Conservation (phyloP, 2,888 invertebrate species). For the Oscheius sp. region DNA sequence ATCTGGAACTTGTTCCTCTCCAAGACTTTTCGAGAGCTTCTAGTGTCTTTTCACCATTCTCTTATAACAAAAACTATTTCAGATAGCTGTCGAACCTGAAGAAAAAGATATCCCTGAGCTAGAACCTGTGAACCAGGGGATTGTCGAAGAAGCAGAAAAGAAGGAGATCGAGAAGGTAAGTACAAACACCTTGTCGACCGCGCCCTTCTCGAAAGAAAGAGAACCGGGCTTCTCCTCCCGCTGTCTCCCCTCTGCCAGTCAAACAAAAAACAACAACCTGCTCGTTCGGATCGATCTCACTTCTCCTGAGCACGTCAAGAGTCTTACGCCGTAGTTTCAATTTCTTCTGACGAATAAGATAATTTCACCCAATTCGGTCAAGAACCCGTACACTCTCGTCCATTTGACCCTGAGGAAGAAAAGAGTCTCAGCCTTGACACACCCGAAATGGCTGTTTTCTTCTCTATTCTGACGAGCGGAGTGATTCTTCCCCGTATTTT, state of each 20-base stretch:
- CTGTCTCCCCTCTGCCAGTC: too few relatives aligned
- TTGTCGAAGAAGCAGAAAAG: not conserved
- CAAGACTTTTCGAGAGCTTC: not conserved
- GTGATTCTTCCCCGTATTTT: not conserved
- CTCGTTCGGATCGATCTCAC: slow-evolving; percentile 19
- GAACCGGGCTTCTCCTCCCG: not conserved
- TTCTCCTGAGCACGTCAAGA: not conserved
- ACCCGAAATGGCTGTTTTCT: slow-evolving; percentile 5
- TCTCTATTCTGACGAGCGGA: not conserved
- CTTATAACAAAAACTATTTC: too few relatives aligned
- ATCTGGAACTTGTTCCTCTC: slow-evolving; percentile 19
- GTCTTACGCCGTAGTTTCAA: not conserved
- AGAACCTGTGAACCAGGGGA: too few relatives aligned
- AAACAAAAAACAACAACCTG: slow-evolving; percentile 24
- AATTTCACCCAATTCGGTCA: not conserved
- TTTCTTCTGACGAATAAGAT: not conserved
- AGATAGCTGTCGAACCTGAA: not conserved
- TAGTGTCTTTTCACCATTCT: too few relatives aligned
- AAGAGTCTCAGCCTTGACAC: slow-evolving; percentile 22
- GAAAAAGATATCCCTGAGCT: not conserved
- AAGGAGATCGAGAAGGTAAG: not conserved
- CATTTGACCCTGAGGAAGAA: not conserved
- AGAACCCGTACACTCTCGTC: not conserved
- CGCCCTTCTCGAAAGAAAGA: too few relatives aligned
- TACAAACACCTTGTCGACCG: not conserved